Conservation (phyloP, 2,113 vertebrate genomes). For the Phrynosoma blainvillii region DNA sequence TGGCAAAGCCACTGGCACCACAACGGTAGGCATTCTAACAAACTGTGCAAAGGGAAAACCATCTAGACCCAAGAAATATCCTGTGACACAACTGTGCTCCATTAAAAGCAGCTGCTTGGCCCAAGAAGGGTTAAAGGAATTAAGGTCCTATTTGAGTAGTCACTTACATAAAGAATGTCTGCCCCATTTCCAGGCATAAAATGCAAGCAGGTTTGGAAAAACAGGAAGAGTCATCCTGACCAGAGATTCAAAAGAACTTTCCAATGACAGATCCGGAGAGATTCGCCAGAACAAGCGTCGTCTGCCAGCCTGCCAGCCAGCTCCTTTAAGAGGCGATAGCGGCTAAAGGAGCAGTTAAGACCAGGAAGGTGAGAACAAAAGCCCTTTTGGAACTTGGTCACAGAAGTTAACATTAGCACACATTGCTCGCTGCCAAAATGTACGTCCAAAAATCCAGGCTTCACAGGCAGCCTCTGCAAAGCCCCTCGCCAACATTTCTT, state of each 20-base stretch:
- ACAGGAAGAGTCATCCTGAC: conserved; percentile 14
- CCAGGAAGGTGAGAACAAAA: neutral
- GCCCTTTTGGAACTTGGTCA: neutral
- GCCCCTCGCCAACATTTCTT: neutral
- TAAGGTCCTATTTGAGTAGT: neutral
- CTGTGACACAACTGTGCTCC: neutral
- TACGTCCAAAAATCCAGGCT: neutral
- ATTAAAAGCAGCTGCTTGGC: neutral
- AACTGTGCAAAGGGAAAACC: neutral
- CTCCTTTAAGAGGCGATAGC: neutral
- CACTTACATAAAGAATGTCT: conserved; percentile 1
- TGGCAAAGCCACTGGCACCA: neutral
- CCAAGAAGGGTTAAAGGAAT: neutral
- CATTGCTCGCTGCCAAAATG: neutral
- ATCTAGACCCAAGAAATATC: neutral
- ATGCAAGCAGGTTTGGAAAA: neutral
- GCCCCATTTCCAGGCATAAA: conserved; percentile 6
- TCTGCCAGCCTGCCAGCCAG: neutral
- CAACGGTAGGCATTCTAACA: neutral
- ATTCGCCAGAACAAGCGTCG: neutral
- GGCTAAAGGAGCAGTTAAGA: neutral
- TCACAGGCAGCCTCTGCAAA: neutral
- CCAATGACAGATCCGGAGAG: neutral
- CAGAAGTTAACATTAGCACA: too few relatives aligned
- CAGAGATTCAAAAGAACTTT: conserved; percentile 8